Percentiles rank a stretch among this genome's conserved stretches.
Conservation (phyloP, 2,113 vertebrate genomes). For the Girardinichthys multiradiatus region DNA sequence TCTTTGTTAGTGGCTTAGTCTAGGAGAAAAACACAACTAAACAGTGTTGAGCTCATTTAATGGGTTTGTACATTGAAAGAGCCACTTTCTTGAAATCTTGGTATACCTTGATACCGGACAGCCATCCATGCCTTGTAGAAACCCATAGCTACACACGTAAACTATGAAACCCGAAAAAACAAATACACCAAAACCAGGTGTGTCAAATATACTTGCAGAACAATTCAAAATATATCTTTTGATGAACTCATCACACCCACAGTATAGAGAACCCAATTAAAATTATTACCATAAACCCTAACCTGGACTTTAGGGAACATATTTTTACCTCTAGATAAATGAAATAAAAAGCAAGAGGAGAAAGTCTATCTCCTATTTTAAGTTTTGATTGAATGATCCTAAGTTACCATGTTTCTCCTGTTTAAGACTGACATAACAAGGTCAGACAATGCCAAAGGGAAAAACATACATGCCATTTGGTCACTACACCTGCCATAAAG, state of each 20-base stretch:
- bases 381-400: conserved; percentile 59
- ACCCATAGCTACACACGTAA: too few relatives aligned
- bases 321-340: conserved; percentile 4
- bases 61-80: too few relatives aligned
- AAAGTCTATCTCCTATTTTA: conserved; percentile 47
- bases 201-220: too few relatives aligned
- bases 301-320: conserved; percentile 27
- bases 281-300: conserved; percentile 18
- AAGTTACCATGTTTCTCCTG: conserved; percentile 39
- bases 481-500: conserved; percentile 40
- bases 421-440: conserved; percentile 68
- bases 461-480: conserved; percentile 48
- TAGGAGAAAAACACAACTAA: too few relatives aligned
- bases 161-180: too few relatives aligned
- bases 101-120: too few relatives aligned
- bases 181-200: too few relatives aligned
- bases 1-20: too few relatives aligned
- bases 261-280: not conserved
- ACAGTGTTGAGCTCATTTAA: too few relatives aligned
- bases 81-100: too few relatives aligned
- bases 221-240: not conserved
- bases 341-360: conserved; percentile 17
- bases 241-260: conserved; percentile 9
- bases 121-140: too few relatives aligned
- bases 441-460: conserved; percentile 64